Evolutionary conservation across 1,140 invertebrate genomes (phyloP).

Genomic region (Drosophila sturtevanti): DNA sequence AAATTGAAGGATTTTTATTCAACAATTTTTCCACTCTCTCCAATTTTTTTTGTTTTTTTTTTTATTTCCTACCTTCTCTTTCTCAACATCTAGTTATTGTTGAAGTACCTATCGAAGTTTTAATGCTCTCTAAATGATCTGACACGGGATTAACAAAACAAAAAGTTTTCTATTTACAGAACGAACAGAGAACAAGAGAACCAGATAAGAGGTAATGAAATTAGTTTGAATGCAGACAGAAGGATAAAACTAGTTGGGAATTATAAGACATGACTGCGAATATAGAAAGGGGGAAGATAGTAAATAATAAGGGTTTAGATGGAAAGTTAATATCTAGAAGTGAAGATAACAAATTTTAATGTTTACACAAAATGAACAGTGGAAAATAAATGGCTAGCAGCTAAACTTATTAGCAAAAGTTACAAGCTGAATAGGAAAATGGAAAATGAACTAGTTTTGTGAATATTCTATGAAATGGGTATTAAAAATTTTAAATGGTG

Average conservation of each 20-base stretch:
- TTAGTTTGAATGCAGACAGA: not conserved
- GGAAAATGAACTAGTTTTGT: too few species aligned
- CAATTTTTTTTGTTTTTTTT: conserved; percentile 4
- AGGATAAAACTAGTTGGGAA: not conserved
- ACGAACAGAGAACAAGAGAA: not conserved
- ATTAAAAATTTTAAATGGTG: too few species aligned
- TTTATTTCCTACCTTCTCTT: not conserved
- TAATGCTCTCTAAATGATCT: conserved; percentile 38
- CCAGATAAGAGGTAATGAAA: not conserved
- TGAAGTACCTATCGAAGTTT: conserved; percentile 37
- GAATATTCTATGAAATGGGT: too few species aligned
- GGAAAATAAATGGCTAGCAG: too few species aligned
- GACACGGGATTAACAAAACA: conserved; percentile 13
- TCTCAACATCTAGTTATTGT: conserved; percentile 2
- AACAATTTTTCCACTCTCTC: conserved; percentile 19
- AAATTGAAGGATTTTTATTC: conserved; percentile 50
- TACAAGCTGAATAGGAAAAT: too few species aligned
- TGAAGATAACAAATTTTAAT: too few species aligned
- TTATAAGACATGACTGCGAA: not conserved
- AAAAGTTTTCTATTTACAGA: conserved; percentile 32
- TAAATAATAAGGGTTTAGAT: not conserved
- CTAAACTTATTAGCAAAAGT: too few species aligned
- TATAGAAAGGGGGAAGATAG: not conserved
- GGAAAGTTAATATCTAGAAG: too few species aligned
- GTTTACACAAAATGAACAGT: too few species aligned